phyloP scores from a whole-genome alignment of 2,797 vertebrate genomes.

The Apogon talboti region DNA sequence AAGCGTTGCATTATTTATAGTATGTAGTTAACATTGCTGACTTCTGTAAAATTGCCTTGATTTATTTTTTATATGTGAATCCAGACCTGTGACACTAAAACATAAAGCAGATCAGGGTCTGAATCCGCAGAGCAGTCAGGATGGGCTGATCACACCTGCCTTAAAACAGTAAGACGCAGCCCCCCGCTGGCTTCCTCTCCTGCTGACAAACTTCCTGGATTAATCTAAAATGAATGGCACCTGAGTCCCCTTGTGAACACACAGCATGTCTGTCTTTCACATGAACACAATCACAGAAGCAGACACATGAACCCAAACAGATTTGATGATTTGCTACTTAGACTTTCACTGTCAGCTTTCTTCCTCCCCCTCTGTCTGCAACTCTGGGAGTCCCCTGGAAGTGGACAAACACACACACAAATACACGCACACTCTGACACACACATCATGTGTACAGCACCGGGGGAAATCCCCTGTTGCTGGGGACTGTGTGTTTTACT shows the following conservation, averaged over 20 bases:
- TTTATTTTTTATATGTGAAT: background rate
- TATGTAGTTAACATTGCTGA: background rate
- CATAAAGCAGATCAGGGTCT: background rate
- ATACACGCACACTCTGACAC: constrained; percentile 31
- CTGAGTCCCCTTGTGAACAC: constrained; percentile 44
- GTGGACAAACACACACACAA: constrained; percentile 26
- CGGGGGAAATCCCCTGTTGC: constrained; percentile 67
- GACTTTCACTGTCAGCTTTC: constrained; percentile 54
- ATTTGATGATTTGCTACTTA: constrained; percentile 53
- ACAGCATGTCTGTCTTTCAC: background rate
- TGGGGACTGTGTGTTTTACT: constrained; percentile 53
- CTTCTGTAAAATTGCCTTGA: background rate
- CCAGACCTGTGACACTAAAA: background rate
- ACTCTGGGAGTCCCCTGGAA: constrained; percentile 71
- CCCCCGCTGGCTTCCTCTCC: constrained; percentile 66
- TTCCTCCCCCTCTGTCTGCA: constrained; percentile 62
- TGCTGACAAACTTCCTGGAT: constrained; percentile 75
- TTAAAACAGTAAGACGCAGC: constrained; percentile 52
- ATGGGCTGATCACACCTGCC: constrained; percentile 46
- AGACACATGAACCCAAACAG: constrained; percentile 28
- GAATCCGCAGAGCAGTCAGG: constrained; percentile 29
- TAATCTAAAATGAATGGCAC: constrained; percentile 60
- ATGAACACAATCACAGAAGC: constrained; percentile 8
- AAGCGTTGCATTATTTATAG: background rate
- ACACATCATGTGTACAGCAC: constrained; percentile 43